Percentiles rank a stretch among this genome's conserved stretches.
phyloP scores from a whole-genome alignment of 2,113 vertebrate genomes.

The Catharus fuscescens region DNA sequence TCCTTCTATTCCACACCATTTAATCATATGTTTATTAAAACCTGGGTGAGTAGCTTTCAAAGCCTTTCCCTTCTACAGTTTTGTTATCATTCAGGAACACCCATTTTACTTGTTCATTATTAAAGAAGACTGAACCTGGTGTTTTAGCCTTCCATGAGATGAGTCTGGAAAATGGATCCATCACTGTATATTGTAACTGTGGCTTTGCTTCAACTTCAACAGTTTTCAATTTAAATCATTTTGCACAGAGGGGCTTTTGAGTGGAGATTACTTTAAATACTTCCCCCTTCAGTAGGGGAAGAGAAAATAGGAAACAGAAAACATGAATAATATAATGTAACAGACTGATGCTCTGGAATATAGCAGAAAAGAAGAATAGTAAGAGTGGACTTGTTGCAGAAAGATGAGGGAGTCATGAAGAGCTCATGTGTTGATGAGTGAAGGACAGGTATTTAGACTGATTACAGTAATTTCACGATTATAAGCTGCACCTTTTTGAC shows the following conservation, averaged over 20 bases:
- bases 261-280: neutral
- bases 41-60: neutral
- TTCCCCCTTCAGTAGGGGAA: accelerated
- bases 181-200: neutral
- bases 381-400: neutral
- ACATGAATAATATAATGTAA: neutral
- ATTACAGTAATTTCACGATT: neutral
- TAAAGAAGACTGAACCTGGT: neutral
- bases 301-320: neutral
- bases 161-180: neutral
- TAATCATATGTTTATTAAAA: neutral
- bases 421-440: neutral
- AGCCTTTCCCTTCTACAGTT: neutral
- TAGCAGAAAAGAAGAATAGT: neutral
- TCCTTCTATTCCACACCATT: neutral
- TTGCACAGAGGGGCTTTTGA: neutral
- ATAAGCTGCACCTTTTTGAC: too few relatives aligned
- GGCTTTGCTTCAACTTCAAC: neutral
- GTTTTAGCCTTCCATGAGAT: neutral
- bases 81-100: neutral
- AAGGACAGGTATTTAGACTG: neutral
- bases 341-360: neutral
- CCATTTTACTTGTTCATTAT: neutral
- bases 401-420: neutral
- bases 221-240: neutral